Conservation (phyloP, 2,113 vertebrate species). For the Pelobates fuscus region DNA sequence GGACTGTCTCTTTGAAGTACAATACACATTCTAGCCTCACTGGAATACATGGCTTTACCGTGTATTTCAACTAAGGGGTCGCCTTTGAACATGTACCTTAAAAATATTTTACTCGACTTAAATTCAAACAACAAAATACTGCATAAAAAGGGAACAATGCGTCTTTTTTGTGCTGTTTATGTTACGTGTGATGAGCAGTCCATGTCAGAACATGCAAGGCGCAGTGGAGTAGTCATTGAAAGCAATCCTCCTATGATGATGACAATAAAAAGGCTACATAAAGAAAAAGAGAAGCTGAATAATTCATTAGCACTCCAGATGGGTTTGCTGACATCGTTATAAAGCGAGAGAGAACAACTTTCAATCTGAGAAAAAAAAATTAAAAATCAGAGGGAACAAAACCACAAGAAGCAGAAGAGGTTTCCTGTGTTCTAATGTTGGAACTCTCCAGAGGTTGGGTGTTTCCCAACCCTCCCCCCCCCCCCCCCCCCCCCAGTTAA, state of each 20-base stretch:
- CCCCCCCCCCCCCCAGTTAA: too few species aligned
- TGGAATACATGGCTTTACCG: too few species aligned
- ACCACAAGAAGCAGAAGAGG: slow-evolving; percentile 35
- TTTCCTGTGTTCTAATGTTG: slow-evolving; percentile 30
- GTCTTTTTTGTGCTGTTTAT: slow-evolving; percentile 48
- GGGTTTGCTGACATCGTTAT: slow-evolving; percentile 51
- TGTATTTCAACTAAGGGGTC: too few species aligned
- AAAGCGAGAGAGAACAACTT: slow-evolving; percentile 50
- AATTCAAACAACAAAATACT: slow-evolving; percentile 33
- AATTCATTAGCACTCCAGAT: slow-evolving; percentile 50
- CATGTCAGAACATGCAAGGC: slow-evolving; percentile 46
- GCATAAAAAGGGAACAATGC: slow-evolving; percentile 25
- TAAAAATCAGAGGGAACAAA: slow-evolving; percentile 39
- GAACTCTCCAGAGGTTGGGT: slow-evolving; percentile 6
- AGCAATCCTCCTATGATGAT: slow-evolving; percentile 50
- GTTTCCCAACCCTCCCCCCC: slow-evolving; percentile 10
- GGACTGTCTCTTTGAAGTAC: too few species aligned
- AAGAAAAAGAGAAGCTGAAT: slow-evolving; percentile 46
- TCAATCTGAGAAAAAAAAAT: slow-evolving; percentile 44
- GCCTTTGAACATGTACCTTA: not conserved
- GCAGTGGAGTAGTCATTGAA: slow-evolving; percentile 45
- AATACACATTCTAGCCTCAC: too few species aligned
- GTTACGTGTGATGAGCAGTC: slow-evolving; percentile 46
- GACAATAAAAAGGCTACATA: slow-evolving; percentile 51
- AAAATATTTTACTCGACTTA: slow-evolving; percentile 10